Conservation (phyloP, 35 echinoderm and acorn worm species). For the Apostichopus parvimensis region DNA sequence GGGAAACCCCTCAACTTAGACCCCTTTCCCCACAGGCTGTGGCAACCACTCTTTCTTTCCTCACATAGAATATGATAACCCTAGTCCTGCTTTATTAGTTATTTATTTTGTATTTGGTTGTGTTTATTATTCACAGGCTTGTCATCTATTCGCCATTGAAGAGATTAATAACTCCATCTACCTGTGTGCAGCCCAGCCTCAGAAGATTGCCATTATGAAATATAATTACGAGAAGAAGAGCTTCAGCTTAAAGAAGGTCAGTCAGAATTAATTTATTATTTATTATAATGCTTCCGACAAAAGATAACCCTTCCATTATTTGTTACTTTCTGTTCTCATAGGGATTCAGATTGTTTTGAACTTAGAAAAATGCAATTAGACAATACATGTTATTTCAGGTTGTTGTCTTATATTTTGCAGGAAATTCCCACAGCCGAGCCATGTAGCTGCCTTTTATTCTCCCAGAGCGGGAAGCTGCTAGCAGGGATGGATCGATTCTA, state of each 20-base stretch:
- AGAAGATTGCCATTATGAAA: slow-evolving; percentile 84
- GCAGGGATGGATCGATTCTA: slow-evolving; percentile 95
- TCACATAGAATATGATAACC: too few relatives aligned
- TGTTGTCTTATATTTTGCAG: slow-evolving; percentile 49
- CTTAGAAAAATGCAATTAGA: too few relatives aligned
- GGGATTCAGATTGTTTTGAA: too few relatives aligned
- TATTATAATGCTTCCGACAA: too few relatives aligned
- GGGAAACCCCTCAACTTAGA: too few relatives aligned
- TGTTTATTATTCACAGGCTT: slow-evolving; percentile 45
- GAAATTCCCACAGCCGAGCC: slow-evolving; percentile 92
- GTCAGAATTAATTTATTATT: not conserved
- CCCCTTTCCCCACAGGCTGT: too few relatives aligned
- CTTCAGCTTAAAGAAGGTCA: slow-evolving; percentile 79
- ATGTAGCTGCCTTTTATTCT: slow-evolving; percentile 91
- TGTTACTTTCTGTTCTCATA: too few relatives aligned
- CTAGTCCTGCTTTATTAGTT: too few relatives aligned
- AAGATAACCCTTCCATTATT: too few relatives aligned
- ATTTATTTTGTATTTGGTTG: not conserved
- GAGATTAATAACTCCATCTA: slow-evolving; percentile 65
- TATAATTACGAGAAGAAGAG: slow-evolving; percentile 71
- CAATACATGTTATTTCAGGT: not conserved
- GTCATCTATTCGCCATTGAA: slow-evolving; percentile 89
- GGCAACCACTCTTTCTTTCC: too few relatives aligned
- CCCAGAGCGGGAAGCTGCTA: slow-evolving; percentile 61
- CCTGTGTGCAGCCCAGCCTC: slow-evolving; percentile 88